Base-by-base conservation (phyloP, 1,140 invertebrate genomes). In the Cotesia glomerata region DNA sequence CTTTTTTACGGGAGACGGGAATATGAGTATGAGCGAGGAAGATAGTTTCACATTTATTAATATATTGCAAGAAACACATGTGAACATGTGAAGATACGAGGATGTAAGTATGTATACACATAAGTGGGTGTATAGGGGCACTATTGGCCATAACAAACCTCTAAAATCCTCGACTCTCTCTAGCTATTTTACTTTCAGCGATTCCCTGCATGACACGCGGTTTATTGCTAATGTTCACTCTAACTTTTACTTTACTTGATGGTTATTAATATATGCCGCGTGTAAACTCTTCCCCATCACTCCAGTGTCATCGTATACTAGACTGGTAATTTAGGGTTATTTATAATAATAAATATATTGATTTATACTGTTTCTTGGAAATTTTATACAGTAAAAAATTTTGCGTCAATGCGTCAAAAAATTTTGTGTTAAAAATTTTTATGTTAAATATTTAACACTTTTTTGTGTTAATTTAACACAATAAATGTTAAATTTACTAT, bases 151-250 rank as follows among this genome's bases (percentile, higher is more conserved):
- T 84, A 84, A 84, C 82, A 82, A 81, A 80, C 79, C 39, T 45
- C 39, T 45, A 45, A 2, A 45, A 11, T 45, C 39, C 11, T 45
- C 39, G 7, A 45, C 39, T 45, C 68, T 69, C 63, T 61, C 80
- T 78, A 26, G 26, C 26, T 26, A 2, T 26, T 26, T 26, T 26
- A 26, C 82, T 76, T 78, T 79, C 80, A 80, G 80, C 84, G 82
- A 82, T 79, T 84, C 78, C 74, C 75, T 78, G 75, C 39, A 45
- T 80, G 80, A 85, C 81, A 82, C 77, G 79, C 81, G 81, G 79
- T 86, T 86, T 85, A 86, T 86, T 82, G 84, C 81, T 78, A 85
- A 81, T 82, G 81, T 81, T 82, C 80, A 80, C 75, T 35, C 65
- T 36, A 59, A 59, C 62, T 64, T 51, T 39, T 56, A 34, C 49